These are phyloP conservation scores for Apotomis betuletana DNA, from an alignment of 2,888 invertebrate genomes.

Conservation along the genomic window DNA sequence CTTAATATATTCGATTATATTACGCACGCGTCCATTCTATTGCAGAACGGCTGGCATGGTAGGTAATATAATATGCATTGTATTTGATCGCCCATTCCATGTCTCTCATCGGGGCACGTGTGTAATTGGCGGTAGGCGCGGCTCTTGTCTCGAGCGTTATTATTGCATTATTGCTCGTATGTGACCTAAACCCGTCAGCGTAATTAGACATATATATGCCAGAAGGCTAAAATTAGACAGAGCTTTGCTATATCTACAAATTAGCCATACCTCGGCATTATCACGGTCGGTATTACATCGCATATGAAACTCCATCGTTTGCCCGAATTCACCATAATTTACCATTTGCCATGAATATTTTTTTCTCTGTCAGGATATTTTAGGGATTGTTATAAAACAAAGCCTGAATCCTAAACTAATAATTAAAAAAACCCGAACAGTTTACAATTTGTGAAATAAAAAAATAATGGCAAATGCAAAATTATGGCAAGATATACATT, in stretches of 20 bases:
- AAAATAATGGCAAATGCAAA: too few relatives aligned
- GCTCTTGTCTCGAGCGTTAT: slow-evolving; percentile 49
- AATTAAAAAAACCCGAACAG: too few relatives aligned
- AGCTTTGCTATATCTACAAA: slow-evolving; percentile 13
- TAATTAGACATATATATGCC: slow-evolving; percentile 46
- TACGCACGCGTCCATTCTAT: not conserved
- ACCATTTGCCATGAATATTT: too few relatives aligned
- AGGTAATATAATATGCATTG: slow-evolving; percentile 24
- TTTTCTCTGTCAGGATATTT: too few relatives aligned
- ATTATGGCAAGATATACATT: too few relatives aligned
- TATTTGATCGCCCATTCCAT: slow-evolving; percentile 30
- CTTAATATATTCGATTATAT: not conserved
- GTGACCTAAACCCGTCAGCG: slow-evolving; percentile 66
- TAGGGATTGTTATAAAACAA: too few relatives aligned
- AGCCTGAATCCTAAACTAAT: too few relatives aligned
- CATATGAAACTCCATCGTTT: too few relatives aligned
- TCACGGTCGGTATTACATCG: too few relatives aligned
- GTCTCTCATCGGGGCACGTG: slow-evolving; percentile 52
- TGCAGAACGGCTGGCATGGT: slow-evolving; percentile 2
- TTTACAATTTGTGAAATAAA: too few relatives aligned
- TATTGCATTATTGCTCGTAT: slow-evolving; percentile 44
- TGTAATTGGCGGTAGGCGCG: slow-evolving; percentile 59
- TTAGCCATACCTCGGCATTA: too few relatives aligned
- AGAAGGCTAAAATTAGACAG: slow-evolving; percentile 31
- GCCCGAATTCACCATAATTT: too few relatives aligned